A percentile compares a stretch with the other conserved stretches of the same genome.
Evolutionary conservation across 2,113 vertebrate genomes (phyloP).

Genomic region (Lota lota): DNA sequence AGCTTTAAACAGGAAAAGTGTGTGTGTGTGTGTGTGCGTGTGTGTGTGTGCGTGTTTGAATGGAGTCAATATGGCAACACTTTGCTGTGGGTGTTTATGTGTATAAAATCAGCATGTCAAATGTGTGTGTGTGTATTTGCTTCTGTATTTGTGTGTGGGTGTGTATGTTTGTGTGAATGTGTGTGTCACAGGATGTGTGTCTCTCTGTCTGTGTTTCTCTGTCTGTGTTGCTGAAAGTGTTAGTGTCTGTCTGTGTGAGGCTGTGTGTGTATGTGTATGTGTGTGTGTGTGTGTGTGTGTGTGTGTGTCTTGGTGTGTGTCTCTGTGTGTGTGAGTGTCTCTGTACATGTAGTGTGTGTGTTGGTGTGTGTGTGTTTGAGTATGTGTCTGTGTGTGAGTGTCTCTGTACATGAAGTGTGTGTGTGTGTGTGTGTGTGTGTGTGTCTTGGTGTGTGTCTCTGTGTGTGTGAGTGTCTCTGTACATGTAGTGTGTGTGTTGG

Average conservation of each 20-base stretch:
- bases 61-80: too few species aligned
- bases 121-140: not conserved
- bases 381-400: not conserved
- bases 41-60: not conserved
- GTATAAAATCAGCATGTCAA: not conserved
- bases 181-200: not conserved
- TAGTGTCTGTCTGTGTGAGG: conserved; percentile 1
- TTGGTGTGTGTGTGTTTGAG: not conserved
- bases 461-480: conserved; percentile 9
- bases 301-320: not conserved
- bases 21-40: not conserved
- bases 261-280: conserved; percentile 4
- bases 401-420: not conserved
- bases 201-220: not conserved
- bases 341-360: not conserved
- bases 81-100: not conserved
- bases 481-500: not conserved
- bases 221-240: not conserved
- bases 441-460: not conserved
- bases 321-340: not conserved
- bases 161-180: not conserved
- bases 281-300: conserved; percentile 7
- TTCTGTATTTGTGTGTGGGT: not conserved
- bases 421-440: not conserved
- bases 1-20: not conserved